Base-by-base conservation (phyloP, 2,113 vertebrate species). In the Tetraodon nigroviridis region DNA sequence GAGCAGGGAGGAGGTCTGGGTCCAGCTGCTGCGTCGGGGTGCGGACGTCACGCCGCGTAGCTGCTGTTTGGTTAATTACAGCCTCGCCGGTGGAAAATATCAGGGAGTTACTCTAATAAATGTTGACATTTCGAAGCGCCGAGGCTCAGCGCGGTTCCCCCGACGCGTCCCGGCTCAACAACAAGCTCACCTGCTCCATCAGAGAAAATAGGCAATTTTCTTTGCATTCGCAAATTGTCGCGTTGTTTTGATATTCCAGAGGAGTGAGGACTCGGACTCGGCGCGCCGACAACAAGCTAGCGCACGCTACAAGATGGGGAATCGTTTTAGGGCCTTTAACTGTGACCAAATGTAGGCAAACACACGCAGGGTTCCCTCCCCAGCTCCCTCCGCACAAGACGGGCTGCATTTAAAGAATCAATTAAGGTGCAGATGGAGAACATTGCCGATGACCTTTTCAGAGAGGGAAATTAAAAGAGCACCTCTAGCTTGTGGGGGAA, bases 381-480 rank as follows among this genome's bases (percentile, higher is more conserved):
- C 15, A 51, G 42, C 24, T 76, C 58, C 64, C 59, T 69, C 52
- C 47, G 67, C 27, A 21, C 76, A 51, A 58, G 69, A 62, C 64
- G 61, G 68, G 73, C 63, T 81, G 86, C 85, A 85, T 88, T 90
- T 88, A 85, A 89, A 84, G 80, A 90, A 87, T 91, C 88, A 89
- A 88, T 91, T 89, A 90, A 87, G 64, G 74, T 63, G 68, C 67
- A 87, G 83, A 88, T 84, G 78, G 82, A 87, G 84, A 87, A 88
- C 89, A 88, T 75, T 77, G 82, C 58, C 37, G 61, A 51, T 90
- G 89, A 90, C 89, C 89, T 90, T 37, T 90, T 90, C 73, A 71
- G 69, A 81, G 42, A 78, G 71, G 81, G 73, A 88, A 89, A 90
- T 90, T 89, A 89, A 91, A 90, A 90, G 86, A 89, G 87, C 87